Evolutionary conservation across 2,113 vertebrate species (phyloP).

Genomic region (Nanorana parkeri): DNA sequence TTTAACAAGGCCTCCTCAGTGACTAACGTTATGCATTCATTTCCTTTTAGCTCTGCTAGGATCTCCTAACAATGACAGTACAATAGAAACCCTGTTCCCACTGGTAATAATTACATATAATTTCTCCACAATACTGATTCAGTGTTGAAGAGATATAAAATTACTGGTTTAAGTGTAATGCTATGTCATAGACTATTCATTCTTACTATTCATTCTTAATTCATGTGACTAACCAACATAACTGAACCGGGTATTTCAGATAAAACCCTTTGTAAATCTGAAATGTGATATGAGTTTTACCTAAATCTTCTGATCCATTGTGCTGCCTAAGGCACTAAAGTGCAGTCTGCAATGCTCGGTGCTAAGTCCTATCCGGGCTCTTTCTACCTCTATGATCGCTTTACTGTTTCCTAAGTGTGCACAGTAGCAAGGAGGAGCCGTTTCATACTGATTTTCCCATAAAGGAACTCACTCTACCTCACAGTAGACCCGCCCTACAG

Average conservation of each 20-base stretch:
- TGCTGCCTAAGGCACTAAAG: no score
- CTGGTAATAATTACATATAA: conserved; percentile 38
- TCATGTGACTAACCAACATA: background rate
- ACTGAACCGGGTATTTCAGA: background rate
- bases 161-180: conserved; percentile 16
- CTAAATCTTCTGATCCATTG: no score
- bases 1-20: background rate
- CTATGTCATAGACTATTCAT: background rate
- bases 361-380: no score
- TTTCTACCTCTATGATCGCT: no score
- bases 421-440: no score
- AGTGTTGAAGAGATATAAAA: background rate
- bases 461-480: no score
- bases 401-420: no score
- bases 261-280: background rate
- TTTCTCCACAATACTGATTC: conserved; percentile 19
- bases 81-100: background rate
- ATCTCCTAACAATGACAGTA: conserved; percentile 24
- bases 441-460: no score
- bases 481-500: no score
- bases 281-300: background rate
- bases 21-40: background rate
- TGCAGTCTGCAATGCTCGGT: no score
- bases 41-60: background rate
- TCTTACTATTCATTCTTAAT: background rate